A percentile compares a stretch with the other conserved stretches of the same genome.
Conservation (phyloP, 1,140 invertebrate species). For the Trigoniulus corallinus region DNA sequence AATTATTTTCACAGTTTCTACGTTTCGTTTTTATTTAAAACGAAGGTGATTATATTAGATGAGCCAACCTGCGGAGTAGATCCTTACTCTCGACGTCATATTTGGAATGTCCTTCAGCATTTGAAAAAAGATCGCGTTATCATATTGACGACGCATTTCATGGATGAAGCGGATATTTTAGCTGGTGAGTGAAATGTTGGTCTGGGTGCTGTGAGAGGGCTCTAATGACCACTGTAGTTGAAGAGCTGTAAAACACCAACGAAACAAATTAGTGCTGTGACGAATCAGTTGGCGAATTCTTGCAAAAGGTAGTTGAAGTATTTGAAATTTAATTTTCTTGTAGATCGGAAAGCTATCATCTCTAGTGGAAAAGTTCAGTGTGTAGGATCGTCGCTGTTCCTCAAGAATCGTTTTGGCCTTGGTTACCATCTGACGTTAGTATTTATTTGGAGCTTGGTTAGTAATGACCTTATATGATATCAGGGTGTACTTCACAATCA, state of each 20-base stretch:
- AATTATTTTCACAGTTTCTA: not conserved
- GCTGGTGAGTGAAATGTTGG: constrained; percentile 23
- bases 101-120: constrained; percentile 64
- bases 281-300: too few species aligned
- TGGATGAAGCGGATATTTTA: constrained; percentile 68
- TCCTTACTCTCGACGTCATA: constrained; percentile 58
- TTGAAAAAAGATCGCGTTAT: constrained; percentile 49
- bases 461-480: constrained; percentile 26
- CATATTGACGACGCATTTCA: constrained; percentile 52
- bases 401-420: constrained; percentile 76
- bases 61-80: constrained; percentile 78
- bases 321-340: too few species aligned
- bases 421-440: constrained; percentile 69
- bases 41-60: constrained; percentile 63
- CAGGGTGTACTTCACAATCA: constrained; percentile 34
- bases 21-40: too few species aligned
- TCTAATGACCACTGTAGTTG: too few species aligned
- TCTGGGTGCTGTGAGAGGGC: not conserved
- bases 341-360: constrained; percentile 57
- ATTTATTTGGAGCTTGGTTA: constrained; percentile 9
- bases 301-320: too few species aligned
- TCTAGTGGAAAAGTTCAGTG: constrained; percentile 49
- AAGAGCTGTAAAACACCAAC: too few species aligned
- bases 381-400: constrained; percentile 62
- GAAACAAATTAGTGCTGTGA: too few species aligned